Conservation (phyloP, 37 sponge, comb jelly and placozoan species). For the Beroe forskalii region DNA sequence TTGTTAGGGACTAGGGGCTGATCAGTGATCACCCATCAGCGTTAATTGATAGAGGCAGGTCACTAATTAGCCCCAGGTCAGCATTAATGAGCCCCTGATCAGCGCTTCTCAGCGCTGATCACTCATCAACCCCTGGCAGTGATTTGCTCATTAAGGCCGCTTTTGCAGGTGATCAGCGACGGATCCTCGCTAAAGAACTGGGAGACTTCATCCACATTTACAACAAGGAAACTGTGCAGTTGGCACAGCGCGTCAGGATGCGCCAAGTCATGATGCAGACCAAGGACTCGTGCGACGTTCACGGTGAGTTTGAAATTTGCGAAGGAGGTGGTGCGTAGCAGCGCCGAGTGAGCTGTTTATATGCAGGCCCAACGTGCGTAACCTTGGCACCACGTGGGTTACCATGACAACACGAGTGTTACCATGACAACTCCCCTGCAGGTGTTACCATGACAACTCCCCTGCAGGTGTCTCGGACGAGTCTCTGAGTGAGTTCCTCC, state of each 20-base stretch:
- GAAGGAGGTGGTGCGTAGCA: too few species aligned
- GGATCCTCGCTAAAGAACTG: slow-evolving; percentile 11
- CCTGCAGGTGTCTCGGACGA: not conserved
- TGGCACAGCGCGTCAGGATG: not conserved
- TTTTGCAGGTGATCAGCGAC: not conserved
- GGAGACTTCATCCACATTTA: slow-evolving; percentile 51
- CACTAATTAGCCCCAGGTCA: too few species aligned
- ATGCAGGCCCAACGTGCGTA: not conserved
- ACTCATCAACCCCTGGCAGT: too few species aligned
- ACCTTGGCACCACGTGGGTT: too few species aligned
- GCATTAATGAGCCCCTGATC: too few species aligned
- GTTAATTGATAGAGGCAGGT: too few species aligned
- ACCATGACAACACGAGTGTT: not conserved
- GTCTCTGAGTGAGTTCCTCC: not conserved
- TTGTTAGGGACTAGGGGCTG: too few species aligned
- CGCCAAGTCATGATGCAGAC: not conserved
- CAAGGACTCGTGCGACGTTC: not conserved
- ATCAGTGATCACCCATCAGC: too few species aligned
- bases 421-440: not conserved
- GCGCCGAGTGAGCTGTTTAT: too few species aligned
- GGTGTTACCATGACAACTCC: not conserved
- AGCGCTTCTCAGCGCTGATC: too few species aligned
- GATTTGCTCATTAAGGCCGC: not conserved
- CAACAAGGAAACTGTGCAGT: slow-evolving; percentile 20
- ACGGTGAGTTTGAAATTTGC: too few species aligned